Evolutionary conservation across 1,140 invertebrate species (phyloP).

Genomic region (Hyposmocoma kahamanoa): DNA sequence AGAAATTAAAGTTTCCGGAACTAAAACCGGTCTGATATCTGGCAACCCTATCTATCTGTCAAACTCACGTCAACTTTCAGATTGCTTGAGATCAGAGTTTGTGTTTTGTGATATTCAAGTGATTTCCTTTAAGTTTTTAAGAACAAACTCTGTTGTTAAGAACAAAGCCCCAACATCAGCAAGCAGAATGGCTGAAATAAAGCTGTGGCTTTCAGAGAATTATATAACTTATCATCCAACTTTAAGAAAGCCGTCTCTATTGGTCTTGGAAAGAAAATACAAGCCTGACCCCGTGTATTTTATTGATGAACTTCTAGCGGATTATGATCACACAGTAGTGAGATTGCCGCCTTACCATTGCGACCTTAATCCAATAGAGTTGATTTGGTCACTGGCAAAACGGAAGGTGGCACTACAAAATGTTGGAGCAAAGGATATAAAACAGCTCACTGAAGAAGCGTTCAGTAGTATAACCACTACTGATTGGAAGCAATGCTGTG

Average conservation of each 20-base stretch:
- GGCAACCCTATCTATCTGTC: not conserved
- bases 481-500: not conserved
- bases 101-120: not conserved
- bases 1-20: conserved; percentile 1
- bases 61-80: not conserved
- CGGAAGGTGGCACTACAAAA: conserved; percentile 8
- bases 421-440: conserved; percentile 8
- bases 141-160: not conserved
- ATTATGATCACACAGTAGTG: conserved; percentile 21
- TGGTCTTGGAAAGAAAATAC: conserved; percentile 9
- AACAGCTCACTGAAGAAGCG: conserved; percentile 7
- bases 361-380: conserved; percentile 49
- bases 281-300: conserved; percentile 11
- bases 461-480: not conserved
- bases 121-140: not conserved
- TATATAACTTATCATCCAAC: conserved; percentile 1
- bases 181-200: not conserved
- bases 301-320: conserved; percentile 10
- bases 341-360: conserved; percentile 45
- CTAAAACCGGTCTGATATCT: too few species aligned
- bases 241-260: conserved; percentile 1
- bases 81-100: not conserved
- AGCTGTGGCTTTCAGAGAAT: conserved; percentile 6
- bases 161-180: conserved; percentile 3
- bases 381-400: conserved; percentile 41